Percentiles rank a stretch among this genome's conserved stretches.
phyloP scores from a whole-genome alignment of 2,797 vertebrate genomes.

The Enteromius unitaeniatus region DNA sequence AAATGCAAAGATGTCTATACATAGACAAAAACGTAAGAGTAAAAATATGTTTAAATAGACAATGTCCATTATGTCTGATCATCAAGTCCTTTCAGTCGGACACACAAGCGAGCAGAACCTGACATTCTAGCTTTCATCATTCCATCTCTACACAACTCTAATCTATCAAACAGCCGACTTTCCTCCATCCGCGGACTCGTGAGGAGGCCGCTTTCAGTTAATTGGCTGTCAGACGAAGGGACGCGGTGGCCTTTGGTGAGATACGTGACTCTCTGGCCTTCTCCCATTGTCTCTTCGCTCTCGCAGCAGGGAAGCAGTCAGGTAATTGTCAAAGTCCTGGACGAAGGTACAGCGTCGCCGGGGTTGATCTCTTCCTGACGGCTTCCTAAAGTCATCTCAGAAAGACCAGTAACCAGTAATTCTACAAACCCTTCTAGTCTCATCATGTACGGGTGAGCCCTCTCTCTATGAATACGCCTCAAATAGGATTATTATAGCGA shows the following conservation, averaged over 20 bases:
- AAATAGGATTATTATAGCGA: conserved; percentile 22
- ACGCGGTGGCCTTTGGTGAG: conserved; percentile 18
- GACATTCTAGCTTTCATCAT: background rate
- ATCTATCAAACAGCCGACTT: background rate
- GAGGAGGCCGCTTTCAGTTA: conserved; percentile 41
- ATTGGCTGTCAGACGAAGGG: conserved; percentile 54
- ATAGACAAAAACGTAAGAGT: too few species aligned
- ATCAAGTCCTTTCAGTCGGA: background rate
- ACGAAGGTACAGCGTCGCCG: background rate
- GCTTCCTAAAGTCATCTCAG: conserved; percentile 1
- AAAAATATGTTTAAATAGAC: background rate
- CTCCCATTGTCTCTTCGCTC: conserved; percentile 4
- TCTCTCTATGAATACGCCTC: background rate
- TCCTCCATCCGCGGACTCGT: conserved; percentile 7
- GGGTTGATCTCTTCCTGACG: background rate
- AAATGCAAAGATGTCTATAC: too few species aligned
- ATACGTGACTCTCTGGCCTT: conserved; percentile 20
- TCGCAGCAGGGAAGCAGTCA: background rate
- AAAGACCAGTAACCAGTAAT: conserved; percentile 3
- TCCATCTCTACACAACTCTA: background rate
- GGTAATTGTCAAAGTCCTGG: conserved; percentile 1
- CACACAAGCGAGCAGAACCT: background rate
- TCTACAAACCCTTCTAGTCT: conserved; percentile 6
- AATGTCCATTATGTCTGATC: background rate
- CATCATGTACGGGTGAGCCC: background rate